These are phyloP conservation scores for Coptodon bakossiorum DNA, from an alignment of 2,113 vertebrate species.

Conservation along the genomic window DNA sequence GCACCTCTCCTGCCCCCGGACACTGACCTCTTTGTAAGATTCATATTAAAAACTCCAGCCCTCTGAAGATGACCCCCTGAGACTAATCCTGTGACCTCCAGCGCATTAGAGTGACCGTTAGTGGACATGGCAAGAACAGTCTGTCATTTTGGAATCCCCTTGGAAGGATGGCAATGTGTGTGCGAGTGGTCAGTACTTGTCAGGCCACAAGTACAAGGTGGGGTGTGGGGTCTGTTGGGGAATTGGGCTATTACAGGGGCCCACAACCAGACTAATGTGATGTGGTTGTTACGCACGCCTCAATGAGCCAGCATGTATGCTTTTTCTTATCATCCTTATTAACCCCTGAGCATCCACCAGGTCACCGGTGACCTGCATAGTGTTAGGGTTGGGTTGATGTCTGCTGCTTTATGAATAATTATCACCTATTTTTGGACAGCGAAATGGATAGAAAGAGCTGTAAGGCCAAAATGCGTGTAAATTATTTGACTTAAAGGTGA, in stretches of 20 bases:
- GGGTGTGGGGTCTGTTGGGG: not conserved
- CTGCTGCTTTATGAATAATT: not conserved
- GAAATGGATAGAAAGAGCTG: not conserved
- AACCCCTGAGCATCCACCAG: not conserved
- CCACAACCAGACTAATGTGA: not conserved
- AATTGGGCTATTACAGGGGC: constrained; percentile 2
- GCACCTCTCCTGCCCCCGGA: constrained; percentile 41
- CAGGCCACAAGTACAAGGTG: not conserved
- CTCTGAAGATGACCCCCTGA: constrained; percentile 60
- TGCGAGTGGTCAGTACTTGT: constrained; percentile 4
- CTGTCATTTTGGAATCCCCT: constrained; percentile 43
- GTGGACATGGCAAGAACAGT: constrained; percentile 64
- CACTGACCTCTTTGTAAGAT: constrained; percentile 70
- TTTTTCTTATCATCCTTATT: not conserved
- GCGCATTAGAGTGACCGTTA: constrained; percentile 72
- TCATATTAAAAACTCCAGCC: constrained; percentile 61
- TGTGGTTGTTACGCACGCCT: not conserved
- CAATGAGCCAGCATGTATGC: not conserved
- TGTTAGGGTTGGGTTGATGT: not conserved
- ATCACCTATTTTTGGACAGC: not conserved
- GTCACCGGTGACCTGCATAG: not conserved
- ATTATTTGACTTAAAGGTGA: not conserved
- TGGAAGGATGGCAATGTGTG: not conserved
- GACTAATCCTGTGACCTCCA: constrained; percentile 73
- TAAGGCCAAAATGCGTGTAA: not conserved